These are phyloP conservation scores for Moxostoma hubbsi DNA, from an alignment of 2,797 vertebrate species.

Conservation along the genomic window DNA sequence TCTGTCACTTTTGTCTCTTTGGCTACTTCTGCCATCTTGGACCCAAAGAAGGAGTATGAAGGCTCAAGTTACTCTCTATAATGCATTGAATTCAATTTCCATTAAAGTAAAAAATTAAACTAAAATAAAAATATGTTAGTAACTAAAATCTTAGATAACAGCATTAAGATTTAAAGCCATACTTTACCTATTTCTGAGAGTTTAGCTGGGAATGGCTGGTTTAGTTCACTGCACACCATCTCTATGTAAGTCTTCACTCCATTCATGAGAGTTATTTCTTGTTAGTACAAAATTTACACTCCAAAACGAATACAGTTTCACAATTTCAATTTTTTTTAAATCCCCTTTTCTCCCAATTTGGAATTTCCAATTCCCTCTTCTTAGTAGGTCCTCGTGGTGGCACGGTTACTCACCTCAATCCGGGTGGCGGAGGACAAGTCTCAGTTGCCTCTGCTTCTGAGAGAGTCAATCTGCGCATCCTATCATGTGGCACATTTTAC, in stretches of 20 bases:
- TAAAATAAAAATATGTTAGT: not conserved
- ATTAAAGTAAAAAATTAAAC: not conserved
- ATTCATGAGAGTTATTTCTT: slow-evolving; percentile 58
- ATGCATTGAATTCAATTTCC: not conserved
- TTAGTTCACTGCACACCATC: slow-evolving; percentile 74
- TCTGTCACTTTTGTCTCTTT: slow-evolving; percentile 73
- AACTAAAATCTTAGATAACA: slow-evolving; percentile 17
- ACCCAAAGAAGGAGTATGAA: slow-evolving; percentile 67
- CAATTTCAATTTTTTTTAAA: no score
- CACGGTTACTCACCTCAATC: no score
- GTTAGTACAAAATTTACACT: slow-evolving; percentile 67
- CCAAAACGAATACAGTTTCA: not conserved
- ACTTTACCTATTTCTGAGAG: slow-evolving; percentile 72
- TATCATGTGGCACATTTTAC: no score
- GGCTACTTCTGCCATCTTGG: slow-evolving; percentile 82
- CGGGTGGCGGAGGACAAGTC: no score
- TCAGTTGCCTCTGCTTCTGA: no score
- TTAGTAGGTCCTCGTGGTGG: no score
- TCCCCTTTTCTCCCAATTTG: no score
- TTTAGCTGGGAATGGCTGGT: slow-evolving; percentile 36
- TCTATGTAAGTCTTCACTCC: slow-evolving; percentile 71
- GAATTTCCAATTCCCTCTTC: no score
- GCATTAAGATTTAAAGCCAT: slow-evolving; percentile 39
- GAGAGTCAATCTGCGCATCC: no score
- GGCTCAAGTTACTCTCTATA: slow-evolving; percentile 59